Evolutionary conservation across 2,113 vertebrate species (phyloP).

Genomic region (Laterallus jamaicensis): DNA sequence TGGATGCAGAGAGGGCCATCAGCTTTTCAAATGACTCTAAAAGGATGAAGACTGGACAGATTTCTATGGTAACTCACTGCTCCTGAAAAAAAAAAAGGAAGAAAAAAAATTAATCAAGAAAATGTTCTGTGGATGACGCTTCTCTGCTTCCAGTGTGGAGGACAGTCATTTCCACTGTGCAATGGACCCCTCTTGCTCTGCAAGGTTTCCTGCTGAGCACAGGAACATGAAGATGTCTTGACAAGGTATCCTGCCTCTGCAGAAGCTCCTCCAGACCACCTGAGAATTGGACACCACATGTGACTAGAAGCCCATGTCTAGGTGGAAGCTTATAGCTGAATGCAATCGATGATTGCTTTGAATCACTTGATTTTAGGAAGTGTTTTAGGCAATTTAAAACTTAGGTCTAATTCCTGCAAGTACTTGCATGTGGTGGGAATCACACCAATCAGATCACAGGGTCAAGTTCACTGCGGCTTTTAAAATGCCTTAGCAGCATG

Average conservation of each 20-base stretch:
- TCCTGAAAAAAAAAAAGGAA: not conserved
- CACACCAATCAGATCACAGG: accelerated
- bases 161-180: not conserved
- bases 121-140: not conserved
- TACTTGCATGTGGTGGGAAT: not conserved
- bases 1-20: not conserved
- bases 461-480: not conserved
- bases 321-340: not conserved
- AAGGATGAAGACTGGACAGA: not conserved
- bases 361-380: not conserved
- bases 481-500: not conserved
- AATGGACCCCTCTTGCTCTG: not conserved
- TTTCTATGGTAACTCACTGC: not conserved
- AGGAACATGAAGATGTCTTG: accelerated
- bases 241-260: not conserved
- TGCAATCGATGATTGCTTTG: not conserved
- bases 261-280: not conserved
- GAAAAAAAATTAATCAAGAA: not conserved
- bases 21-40: not conserved
- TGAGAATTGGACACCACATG: accelerated
- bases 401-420: not conserved
- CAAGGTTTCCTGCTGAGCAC: not conserved
- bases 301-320: not conserved
- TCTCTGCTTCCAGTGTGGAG: not conserved
- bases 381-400: not conserved